A percentile compares a stretch with the other conserved stretches of the same genome.
phyloP scores from a whole-genome alignment of 2,797 vertebrate species.

The Macropodus opercularis region DNA sequence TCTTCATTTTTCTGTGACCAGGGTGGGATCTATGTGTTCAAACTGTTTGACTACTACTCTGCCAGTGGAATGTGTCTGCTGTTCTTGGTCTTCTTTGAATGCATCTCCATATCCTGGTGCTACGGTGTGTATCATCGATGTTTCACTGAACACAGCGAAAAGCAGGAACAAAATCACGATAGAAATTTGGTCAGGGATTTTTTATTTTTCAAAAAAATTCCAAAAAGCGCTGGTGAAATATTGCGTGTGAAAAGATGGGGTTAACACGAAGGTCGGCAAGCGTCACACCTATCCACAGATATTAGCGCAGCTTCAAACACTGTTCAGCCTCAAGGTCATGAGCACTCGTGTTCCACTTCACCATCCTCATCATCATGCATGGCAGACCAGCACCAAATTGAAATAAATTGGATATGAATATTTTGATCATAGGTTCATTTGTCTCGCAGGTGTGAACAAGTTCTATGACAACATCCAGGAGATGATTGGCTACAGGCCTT shows the following conservation, averaged over 20 bases:
- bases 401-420: constrained; percentile 71
- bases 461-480: constrained; percentile 99
- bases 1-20: constrained; percentile 60
- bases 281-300: constrained; percentile 20
- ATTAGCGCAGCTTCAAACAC: constrained; percentile 37
- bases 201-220: constrained; percentile 3
- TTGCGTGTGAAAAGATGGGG: background rate
- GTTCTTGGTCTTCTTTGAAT: constrained; percentile 98
- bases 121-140: constrained; percentile 85
- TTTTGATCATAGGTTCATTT: constrained; percentile 60
- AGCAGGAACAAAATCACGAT: background rate
- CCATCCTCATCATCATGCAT: constrained; percentile 63
- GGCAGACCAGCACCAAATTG: constrained; percentile 58
- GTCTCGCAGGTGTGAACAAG: constrained; percentile 90
- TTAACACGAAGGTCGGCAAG: constrained; percentile 21
- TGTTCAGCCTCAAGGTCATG: constrained; percentile 55
- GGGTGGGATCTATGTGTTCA: constrained; percentile 98
- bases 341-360: constrained; percentile 49
- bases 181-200: background rate
- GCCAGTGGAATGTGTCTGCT: constrained; percentile 98
- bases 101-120: constrained; percentile 98
- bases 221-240: background rate
- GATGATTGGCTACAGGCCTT: constrained; percentile 98
- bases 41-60: constrained; percentile 98
- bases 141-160: constrained; percentile 3